Base-by-base conservation (phyloP, 2,888 invertebrate genomes). In the Bombylius major region DNA sequence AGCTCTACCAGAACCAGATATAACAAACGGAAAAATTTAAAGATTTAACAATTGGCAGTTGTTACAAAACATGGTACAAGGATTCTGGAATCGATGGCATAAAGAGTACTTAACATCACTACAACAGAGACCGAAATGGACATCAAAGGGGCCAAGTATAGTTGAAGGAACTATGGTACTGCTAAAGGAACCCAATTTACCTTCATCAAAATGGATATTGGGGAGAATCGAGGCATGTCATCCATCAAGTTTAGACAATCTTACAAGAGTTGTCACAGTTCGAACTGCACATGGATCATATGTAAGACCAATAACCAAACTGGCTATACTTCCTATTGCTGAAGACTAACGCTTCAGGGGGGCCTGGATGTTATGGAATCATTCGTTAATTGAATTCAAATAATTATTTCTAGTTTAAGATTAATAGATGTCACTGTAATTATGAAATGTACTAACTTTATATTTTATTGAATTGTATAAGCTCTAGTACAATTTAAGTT, bases 21-120 rank as follows among this genome's bases (percentile, higher is more conserved):
- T 66, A 1, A 9, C 46, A 0, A 57, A 65, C 6, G 5, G 0
- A 14, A 45, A 58, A 1, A 36, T 49, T 1, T 54, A 59, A 11
- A 61, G 60, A n/a, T 52, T 64, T n/a, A 51, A 48, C 13, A 58
- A 62, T 7, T 70, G 65, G 64, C 62, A 65, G 53, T 45, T 59
- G 4, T 52, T 62, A 5, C 63, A 63, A 46, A 53, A 56, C 5
- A 50, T 64, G 54, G 55, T 58, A 6, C 64, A 65, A 39, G 59
- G 61, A 13, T 64, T 61, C 31, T 67, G 58, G 67, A 62, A 59
- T 33, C 56, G 56, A 5, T 66, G 63, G 62, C 51, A 53, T 48
- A 54, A 48, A 53, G 64, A 65, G 45, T 66, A 66, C 53, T 56
- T 65, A 0, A 48, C 57, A 12, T 42, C 53, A 1, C 60, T 67